Conservation (phyloP, 2,888 invertebrate species). For the Bellardia pandia region DNA sequence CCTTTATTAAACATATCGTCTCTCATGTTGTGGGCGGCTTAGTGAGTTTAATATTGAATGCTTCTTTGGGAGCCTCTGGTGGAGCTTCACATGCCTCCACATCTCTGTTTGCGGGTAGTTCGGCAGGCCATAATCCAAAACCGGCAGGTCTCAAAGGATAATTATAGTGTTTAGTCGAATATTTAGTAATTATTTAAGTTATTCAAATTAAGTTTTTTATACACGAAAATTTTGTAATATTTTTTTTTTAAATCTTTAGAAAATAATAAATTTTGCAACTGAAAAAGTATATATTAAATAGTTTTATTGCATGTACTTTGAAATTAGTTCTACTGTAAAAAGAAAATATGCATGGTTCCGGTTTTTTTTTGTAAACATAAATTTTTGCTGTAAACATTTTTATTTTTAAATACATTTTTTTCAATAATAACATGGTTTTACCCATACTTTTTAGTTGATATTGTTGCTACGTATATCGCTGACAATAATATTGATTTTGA, state of each 20-base stretch:
- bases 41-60: constrained; percentile 81
- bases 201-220: constrained; percentile 34
- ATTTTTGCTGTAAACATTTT: too few species aligned
- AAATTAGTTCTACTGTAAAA: too few species aligned
- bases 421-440: too few species aligned
- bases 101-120: constrained; percentile 75
- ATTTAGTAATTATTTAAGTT: constrained; percentile 3
- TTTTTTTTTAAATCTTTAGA: neutral
- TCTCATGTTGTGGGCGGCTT: constrained; percentile 81
- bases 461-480: too few species aligned
- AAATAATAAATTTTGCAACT: neutral
- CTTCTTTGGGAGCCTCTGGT: constrained; percentile 81
- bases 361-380: too few species aligned
- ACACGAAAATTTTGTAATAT: neutral
- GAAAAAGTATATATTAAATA: too few species aligned
- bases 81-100: constrained; percentile 82
- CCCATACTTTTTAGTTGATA: too few species aligned
- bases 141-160: constrained; percentile 30
- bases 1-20: constrained; percentile 82
- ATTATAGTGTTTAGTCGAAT: constrained; percentile 15
- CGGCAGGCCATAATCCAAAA: constrained; percentile 64
- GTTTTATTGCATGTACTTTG: too few species aligned
- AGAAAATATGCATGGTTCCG: too few species aligned
- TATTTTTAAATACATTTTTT: too few species aligned
- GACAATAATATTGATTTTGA: too few species aligned